Conservation (phyloP, 1,140 invertebrate species). For the Megalonaias nervosa region DNA sequence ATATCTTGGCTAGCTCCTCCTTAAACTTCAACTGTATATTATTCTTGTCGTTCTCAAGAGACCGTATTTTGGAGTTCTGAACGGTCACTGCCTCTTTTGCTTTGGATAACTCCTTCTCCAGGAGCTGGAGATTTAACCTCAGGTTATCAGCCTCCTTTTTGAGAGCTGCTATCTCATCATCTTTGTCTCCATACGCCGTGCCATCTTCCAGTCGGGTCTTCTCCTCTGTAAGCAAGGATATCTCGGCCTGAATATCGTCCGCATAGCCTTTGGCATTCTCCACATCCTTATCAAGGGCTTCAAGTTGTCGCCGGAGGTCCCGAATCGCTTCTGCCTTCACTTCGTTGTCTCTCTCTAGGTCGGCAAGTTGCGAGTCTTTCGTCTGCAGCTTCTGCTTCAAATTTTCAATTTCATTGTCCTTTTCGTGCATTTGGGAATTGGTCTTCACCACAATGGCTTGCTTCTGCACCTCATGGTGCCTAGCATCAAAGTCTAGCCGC, state of each 20-base stretch:
- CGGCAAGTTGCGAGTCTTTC: conserved; percentile 35
- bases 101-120: conserved; percentile 49
- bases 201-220: conserved; percentile 31
- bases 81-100: conserved; percentile 48
- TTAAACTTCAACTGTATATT: conserved; percentile 54
- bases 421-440: conserved; percentile 35
- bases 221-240: conserved; percentile 24
- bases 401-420: conserved; percentile 33
- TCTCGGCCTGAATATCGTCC: conserved; percentile 40
- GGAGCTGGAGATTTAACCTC: conserved; percentile 38
- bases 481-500: conserved; percentile 42
- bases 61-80: conserved; percentile 46
- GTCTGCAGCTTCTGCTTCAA: conserved; percentile 37
- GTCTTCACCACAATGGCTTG: conserved; percentile 24
- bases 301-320: conserved; percentile 39
- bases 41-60: conserved; percentile 49
- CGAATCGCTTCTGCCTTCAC: conserved; percentile 34
- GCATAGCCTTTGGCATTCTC: conserved; percentile 40
- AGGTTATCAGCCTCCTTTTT: conserved; percentile 42
- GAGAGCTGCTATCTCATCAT: conserved; percentile 34
- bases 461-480: conserved; percentile 42
- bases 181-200: conserved; percentile 32
- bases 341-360: conserved; percentile 39
- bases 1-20: conserved; percentile 46
- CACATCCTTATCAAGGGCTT: conserved; percentile 44